Evolutionary conservation across 2,888 invertebrate genomes (phyloP).

Genomic region (Nephrotoma guestfalica): DNA sequence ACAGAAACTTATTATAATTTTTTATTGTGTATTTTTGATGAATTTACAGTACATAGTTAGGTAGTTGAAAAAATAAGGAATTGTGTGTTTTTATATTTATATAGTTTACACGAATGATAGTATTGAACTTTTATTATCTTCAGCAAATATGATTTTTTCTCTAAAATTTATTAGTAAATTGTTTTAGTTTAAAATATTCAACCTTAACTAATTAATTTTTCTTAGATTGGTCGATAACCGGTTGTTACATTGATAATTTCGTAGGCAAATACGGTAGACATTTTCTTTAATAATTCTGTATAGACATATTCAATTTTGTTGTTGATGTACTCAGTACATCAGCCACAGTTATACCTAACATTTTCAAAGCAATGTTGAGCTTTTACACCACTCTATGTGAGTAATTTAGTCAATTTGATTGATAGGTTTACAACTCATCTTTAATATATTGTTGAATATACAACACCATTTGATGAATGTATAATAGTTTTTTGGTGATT

Average conservation of each 20-base stretch:
- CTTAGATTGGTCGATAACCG: not conserved
- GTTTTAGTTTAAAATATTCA: not conserved
- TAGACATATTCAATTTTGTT: too few species aligned
- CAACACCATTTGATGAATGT: too few species aligned
- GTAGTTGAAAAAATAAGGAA: not conserved
- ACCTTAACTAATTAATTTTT: not conserved
- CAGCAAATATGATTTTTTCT: not conserved
- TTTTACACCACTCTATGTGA: too few species aligned
- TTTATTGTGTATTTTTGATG: not conserved
- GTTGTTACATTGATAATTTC: not conserved
- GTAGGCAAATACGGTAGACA: too few species aligned
- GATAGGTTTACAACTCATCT: too few species aligned
- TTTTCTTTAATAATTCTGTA: too few species aligned
- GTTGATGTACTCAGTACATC: too few species aligned
- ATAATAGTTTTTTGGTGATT: too few species aligned
- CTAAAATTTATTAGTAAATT: not conserved
- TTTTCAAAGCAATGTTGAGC: too few species aligned
- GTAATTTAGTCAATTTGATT: too few species aligned
- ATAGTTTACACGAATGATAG: not conserved
- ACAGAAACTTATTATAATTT: not conserved
- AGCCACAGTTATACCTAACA: too few species aligned
- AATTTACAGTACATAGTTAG: not conserved
- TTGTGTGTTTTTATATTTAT: not conserved
- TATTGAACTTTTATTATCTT: not conserved
- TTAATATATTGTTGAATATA: too few species aligned